These are phyloP conservation scores for Antechinus flavipes DNA, from an alignment of 2,113 vertebrate species.

Conservation along the genomic window DNA sequence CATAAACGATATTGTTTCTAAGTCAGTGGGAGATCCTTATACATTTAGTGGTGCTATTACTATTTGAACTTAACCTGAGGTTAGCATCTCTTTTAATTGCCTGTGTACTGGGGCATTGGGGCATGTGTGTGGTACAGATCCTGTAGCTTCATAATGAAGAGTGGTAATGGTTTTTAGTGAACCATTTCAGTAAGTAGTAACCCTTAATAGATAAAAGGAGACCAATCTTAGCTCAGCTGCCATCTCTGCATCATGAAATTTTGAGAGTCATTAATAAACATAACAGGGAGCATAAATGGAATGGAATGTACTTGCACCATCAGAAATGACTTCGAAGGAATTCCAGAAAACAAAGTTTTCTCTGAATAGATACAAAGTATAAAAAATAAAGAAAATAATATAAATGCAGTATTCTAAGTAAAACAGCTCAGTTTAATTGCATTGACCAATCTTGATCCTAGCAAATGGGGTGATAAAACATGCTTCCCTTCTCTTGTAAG, in stretches of 20 bases:
- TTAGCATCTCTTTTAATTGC: not conserved
- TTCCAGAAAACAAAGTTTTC: not conserved
- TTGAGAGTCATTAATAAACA: not conserved
- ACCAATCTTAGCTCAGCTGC: not conserved
- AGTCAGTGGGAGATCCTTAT: no score
- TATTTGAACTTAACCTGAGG: not conserved
- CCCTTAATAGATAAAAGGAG: not conserved
- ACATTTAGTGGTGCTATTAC: not conserved
- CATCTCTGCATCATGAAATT: not conserved
- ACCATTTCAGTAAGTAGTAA: not conserved
- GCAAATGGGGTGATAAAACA: not conserved
- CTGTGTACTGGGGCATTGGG: not conserved
- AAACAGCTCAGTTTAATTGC: not conserved
- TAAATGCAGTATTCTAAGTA: not conserved
- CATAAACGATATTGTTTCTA: not conserved
- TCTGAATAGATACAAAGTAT: not conserved
- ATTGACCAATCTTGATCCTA: not conserved
- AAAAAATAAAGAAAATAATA: not conserved
- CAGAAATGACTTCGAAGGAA: not conserved
- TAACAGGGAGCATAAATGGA: not conserved
- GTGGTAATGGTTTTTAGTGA: not conserved
- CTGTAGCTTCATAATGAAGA: not conserved
- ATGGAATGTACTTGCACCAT: not conserved
- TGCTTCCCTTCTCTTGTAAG: not conserved
- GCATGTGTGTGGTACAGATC: not conserved